phyloP scores from a whole-genome alignment of 2,797 vertebrate species.

The Lateolabrax maculatus region DNA sequence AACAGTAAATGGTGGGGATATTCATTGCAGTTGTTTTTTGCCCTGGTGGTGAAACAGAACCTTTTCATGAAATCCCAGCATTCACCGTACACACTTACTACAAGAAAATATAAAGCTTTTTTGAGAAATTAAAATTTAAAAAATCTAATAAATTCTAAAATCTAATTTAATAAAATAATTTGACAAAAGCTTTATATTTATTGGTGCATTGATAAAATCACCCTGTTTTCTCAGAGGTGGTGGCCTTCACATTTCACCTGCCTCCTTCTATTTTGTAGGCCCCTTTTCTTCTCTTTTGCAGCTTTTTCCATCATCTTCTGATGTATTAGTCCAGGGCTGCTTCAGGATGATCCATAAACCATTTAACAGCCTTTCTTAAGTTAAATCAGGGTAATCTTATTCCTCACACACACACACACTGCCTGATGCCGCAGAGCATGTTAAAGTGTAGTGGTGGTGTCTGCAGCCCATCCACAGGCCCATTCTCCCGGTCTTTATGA shows the following conservation, averaged over 20 bases:
- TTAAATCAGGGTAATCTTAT: slow-evolving; percentile 84
- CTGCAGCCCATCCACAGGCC: slow-evolving; percentile 78
- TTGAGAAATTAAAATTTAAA: slow-evolving; percentile 3
- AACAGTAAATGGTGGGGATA: not conserved
- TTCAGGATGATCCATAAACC: slow-evolving; percentile 81
- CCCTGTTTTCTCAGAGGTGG: slow-evolving; percentile 19
- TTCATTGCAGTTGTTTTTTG: not conserved
- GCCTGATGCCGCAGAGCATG: slow-evolving; percentile 66
- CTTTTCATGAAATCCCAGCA: not conserved
- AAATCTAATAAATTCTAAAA: too few species aligned
- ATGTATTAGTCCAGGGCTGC: slow-evolving; percentile 70
- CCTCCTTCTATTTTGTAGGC: slow-evolving; percentile 23
- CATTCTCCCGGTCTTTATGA: slow-evolving; percentile 88
- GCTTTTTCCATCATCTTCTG: slow-evolving; percentile 60
- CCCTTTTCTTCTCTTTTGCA: slow-evolving; percentile 30
- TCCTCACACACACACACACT: slow-evolving; percentile 59
- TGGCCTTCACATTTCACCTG: slow-evolving; percentile 45
- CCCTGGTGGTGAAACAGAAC: not conserved
- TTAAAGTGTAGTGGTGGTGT: slow-evolving; percentile 76
- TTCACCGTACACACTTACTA: not conserved
- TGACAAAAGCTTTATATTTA: too few species aligned
- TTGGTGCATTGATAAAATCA: slow-evolving; percentile 4
- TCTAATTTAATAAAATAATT: too few species aligned
- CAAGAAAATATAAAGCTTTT: not conserved
- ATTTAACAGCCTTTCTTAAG: slow-evolving; percentile 82